Evolutionary conservation across 2,113 vertebrate species (phyloP), one percentile per base, ranked within the genome.

Genomic region (Felis chaus): DNA sequence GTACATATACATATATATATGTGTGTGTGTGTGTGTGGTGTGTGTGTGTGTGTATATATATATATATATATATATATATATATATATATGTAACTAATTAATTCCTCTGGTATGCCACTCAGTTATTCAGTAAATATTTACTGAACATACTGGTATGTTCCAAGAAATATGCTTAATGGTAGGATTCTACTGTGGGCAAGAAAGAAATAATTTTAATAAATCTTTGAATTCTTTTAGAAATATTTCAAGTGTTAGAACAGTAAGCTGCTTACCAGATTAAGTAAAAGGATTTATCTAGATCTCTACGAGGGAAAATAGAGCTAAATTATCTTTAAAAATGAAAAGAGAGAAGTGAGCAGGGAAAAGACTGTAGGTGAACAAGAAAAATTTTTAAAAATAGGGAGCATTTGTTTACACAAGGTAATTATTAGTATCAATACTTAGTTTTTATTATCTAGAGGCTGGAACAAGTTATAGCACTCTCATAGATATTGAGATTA

Each of bases 91-190:
- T 9, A 45, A 45, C 45, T 45, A 15, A 50, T n/a, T 92, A 23
- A 50, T 73, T 68, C 13, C 21, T 81, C 55, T 61, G 13, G 23
- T 36, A 50, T 45, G 53, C 36, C 5, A 61, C 41, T 85, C 5
- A 50, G 9, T 48, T 94, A 84, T 61, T 85, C 25, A 74, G 16
- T 63, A 82, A 91, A 53, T 76, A 63, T 78, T 89, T 92, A 74
- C 15, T 57, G 31, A 92, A 29, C 15, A 94, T 80, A 73, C 8
- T 84, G 53, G 9, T 50, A 61, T 36, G 23, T 80, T 89, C 27
- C 36, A 81, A 94, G 55, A 89, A 78, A 89, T 69, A 91, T 27
- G 27, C 14, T 68, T 66, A 45, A 12, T 36, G 9, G 63, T 25
- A 92, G 29, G 10, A 74, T 36, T 91, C 41, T 41, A 68, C 29